Evolutionary conservation across 1,140 invertebrate species (phyloP), one percentile per base, ranked within the genome.

Genomic region (Brachionus plicatilis): DNA sequence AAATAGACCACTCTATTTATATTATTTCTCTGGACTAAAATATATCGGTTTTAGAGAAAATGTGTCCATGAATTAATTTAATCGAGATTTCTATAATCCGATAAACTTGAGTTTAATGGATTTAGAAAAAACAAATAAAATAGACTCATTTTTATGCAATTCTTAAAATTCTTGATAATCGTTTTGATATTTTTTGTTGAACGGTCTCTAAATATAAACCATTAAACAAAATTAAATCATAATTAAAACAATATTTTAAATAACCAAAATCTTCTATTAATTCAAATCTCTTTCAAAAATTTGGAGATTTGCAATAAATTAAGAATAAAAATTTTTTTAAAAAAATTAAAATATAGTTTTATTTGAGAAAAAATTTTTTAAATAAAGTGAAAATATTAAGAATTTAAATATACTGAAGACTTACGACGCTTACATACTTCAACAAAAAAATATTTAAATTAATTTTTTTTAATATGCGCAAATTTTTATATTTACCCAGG

Each of bases 401-500:
- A 37, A 37, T 37, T 37, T 60, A 9, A 60, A 60, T 60, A 8
- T 9, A 17, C 6, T 60, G 53, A 60, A 72, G 37, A 47, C 68
- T 76, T 53, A 33, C 72, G 1, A 76, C 45, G 27, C 72, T 76
- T 14, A 47, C 17, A 76, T 76, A 76, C 72, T 76, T 43, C 12
- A 14, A 45, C n/a, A 76, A 50, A 50, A 50, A 14, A 76, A 29
- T 27, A 47, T 53, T 43, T 8, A 43, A 70, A 41, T 14, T 70
- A 14, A 29, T n/a, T 20, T 68, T 68, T 68, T 2, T 0, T 17
- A 3, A 75, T 24, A 24, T 1, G 3, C 27, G 12, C 1, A 50
- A 14, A 41, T 45, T 33, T 37, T 37, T 37, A 37, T 37, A 60
- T n/a, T 65, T 65, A 82, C 79, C 79, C 79, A 82, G 9, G 79